Conservation (phyloP, 2,888 invertebrate genomes). For the Onthophagus sagittarius region DNA sequence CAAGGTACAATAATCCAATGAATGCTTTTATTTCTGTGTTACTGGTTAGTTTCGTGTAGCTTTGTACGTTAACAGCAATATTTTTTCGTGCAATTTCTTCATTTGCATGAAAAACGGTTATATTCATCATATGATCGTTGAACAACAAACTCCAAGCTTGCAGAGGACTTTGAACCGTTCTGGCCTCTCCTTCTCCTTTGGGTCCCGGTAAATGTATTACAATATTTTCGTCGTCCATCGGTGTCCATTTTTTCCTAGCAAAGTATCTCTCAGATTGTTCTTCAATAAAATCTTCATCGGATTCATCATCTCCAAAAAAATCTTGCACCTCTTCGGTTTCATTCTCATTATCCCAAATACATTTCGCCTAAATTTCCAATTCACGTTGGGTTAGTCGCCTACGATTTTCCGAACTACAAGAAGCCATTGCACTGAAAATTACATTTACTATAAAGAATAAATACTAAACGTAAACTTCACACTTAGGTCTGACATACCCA, state of each 20-base stretch:
- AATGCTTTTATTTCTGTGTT: constrained; percentile 22
- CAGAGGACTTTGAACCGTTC: constrained; percentile 18
- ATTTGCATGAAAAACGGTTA: constrained; percentile 20
- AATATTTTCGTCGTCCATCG: constrained; percentile 19
- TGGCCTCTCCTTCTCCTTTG: constrained; percentile 20
- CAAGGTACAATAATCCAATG: constrained; percentile 17
- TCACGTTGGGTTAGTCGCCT: background rate
- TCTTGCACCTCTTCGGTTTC: background rate
- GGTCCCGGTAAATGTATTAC: constrained; percentile 13
- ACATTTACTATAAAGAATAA: background rate
- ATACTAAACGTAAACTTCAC: constrained; percentile 13
- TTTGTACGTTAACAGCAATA: constrained; percentile 9
- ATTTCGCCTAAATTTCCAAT: background rate
- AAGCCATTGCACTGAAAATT: background rate
- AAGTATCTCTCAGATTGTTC: constrained; percentile 2
- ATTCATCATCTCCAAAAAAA: constrained; percentile 11
- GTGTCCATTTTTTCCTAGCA: constrained; percentile 14
- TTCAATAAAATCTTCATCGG: constrained; percentile 7
- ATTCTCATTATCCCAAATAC: too few relatives aligned
- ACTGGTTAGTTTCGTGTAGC: constrained; percentile 17
- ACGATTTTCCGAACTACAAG: background rate
- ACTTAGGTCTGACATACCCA: constrained; percentile 14
- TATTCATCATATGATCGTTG: constrained; percentile 19
- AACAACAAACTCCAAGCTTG: constrained; percentile 20
- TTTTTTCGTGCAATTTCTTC: constrained; percentile 18